Evolutionary conservation across 2,888 invertebrate genomes (phyloP), one percentile per base, ranked within the genome.

Genomic region (Itoplectis maculator): DNA sequence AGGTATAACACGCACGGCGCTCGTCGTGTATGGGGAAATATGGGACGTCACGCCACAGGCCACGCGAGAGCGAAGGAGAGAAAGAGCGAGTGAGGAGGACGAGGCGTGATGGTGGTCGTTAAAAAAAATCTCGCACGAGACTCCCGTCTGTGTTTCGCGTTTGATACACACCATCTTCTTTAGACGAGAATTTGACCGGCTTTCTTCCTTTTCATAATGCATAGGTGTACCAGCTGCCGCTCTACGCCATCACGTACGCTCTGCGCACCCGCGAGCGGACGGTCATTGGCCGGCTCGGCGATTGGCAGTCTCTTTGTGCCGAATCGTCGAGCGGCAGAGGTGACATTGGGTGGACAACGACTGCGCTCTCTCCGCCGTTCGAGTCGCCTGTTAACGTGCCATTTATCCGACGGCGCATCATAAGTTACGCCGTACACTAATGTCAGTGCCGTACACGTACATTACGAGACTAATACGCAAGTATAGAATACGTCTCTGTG

Each of bases 181-280:
- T 61, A 29, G 56, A 59, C 61, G 35, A 47, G 47, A 47, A 73
- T 61, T 73, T 73, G 73, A 74, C 65, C 75, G 65, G 74, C 45
- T 79, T 65, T 66, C 79, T 65, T 75, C 73, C 74, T 73, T 59
- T 47, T 56, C 74, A 66, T 79, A 59, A 66, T 79, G 45, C 61
- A 75, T 66, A 65, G 54, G 47, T 56, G 15, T 72, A 78, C 6
- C 70, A 13, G 56, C 11, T 35, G 59, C 23, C 37, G n/a, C 47
- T 47, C 0, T 15, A 37, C 18, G 9, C 0, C 45, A 65, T n/a
- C 23, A 11, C 20, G 45, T 65, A 20, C 15, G 5, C 15, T n/a
- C n/a, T 18, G 40, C 0, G 15, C 8, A 18, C 29, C 5, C 29
- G 29, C 2, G n/a, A 18, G 2, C 4, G 8, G 1, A 18, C 61